Evolutionary conservation across 2,797 vertebrate genomes (phyloP).

Genomic region (Holocentrus rufus): DNA sequence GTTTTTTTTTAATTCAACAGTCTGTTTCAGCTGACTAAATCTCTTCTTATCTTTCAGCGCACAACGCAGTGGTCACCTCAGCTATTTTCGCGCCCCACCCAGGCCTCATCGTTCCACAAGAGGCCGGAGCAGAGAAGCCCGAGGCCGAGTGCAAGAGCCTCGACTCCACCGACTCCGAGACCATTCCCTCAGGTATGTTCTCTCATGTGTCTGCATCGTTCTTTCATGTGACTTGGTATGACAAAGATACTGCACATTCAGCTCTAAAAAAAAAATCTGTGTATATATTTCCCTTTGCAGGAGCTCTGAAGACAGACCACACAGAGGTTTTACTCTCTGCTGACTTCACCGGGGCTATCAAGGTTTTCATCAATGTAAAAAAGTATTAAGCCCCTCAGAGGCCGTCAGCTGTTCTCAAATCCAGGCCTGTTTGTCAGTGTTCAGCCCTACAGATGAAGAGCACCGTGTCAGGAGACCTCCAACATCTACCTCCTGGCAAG

Average conservation of each 20-base stretch:
- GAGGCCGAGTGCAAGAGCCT: slow-evolving; percentile 87
- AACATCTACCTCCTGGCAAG: slow-evolving; percentile 59
- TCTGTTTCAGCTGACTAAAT: background rate
- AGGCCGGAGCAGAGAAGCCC: slow-evolving; percentile 87
- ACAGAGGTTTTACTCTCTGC: slow-evolving; percentile 97
- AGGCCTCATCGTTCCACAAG: slow-evolving; percentile 90
- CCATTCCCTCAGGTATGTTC: slow-evolving; percentile 89
- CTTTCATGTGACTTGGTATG: too few relatives aligned
- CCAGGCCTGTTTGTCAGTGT: slow-evolving; percentile 17
- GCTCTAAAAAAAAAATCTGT: slow-evolving; percentile 43
- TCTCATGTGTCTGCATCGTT: background rate
- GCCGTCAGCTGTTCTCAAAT: background rate
- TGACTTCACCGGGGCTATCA: slow-evolving; percentile 99
- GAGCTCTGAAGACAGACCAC: slow-evolving; percentile 94
- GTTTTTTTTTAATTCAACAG: background rate
- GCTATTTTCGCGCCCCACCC: slow-evolving; percentile 97
- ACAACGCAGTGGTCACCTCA: slow-evolving; percentile 98
- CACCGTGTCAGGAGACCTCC: slow-evolving; percentile 17
- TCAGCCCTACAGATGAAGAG: slow-evolving; percentile 37
- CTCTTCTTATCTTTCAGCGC: slow-evolving; percentile 80
- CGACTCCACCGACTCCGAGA: slow-evolving; percentile 85
- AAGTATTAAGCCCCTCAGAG: slow-evolving; percentile 83
- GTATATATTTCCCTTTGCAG: slow-evolving; percentile 74
- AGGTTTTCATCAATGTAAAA: slow-evolving; percentile 98
- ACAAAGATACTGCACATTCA: background rate